These are phyloP conservation scores for Steinernema scapterisci DNA, from an alignment of 2,888 invertebrate species.

Conservation along the genomic window DNA sequence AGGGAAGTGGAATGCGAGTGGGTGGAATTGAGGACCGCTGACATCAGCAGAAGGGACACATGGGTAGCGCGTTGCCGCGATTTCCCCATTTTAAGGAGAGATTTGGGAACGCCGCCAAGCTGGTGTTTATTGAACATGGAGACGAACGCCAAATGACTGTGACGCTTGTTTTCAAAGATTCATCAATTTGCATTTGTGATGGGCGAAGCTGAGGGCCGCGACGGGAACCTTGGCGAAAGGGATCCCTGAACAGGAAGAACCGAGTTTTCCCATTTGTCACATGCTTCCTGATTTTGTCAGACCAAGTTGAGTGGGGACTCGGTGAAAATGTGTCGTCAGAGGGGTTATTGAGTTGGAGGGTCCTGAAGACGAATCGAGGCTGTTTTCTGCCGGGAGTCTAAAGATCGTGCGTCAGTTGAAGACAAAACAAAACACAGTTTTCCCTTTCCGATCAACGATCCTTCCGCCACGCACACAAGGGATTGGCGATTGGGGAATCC, in stretches of 20 bases:
- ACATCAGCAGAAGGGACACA: constrained; percentile 9
- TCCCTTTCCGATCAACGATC: not conserved
- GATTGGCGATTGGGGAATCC: not conserved
- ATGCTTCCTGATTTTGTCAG: too few relatives aligned
- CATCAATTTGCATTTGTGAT: not conserved
- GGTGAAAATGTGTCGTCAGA: too few relatives aligned
- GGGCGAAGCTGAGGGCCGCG: not conserved
- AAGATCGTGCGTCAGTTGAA: too few relatives aligned
- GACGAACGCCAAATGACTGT: not conserved
- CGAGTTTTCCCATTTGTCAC: too few relatives aligned
- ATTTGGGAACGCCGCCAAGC: not conserved
- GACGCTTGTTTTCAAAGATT: not conserved
- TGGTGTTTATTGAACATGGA: not conserved
- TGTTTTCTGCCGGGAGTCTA: too few relatives aligned
- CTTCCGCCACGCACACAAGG: not conserved
- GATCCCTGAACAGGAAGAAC: too few relatives aligned
- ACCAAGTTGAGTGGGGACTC: too few relatives aligned
- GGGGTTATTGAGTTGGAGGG: too few relatives aligned
- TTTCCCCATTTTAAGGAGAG: not conserved
- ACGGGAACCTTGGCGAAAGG: not conserved
- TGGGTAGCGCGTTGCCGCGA: not conserved
- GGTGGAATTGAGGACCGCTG: constrained; percentile 12
- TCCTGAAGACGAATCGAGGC: too few relatives aligned
- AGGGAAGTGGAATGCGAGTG: not conserved
- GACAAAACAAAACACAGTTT: too few relatives aligned